A percentile compares a stretch with the other conserved stretches of the same genome.
Conservation (phyloP, 2,888 invertebrate species). For the Protonemura montana region DNA sequence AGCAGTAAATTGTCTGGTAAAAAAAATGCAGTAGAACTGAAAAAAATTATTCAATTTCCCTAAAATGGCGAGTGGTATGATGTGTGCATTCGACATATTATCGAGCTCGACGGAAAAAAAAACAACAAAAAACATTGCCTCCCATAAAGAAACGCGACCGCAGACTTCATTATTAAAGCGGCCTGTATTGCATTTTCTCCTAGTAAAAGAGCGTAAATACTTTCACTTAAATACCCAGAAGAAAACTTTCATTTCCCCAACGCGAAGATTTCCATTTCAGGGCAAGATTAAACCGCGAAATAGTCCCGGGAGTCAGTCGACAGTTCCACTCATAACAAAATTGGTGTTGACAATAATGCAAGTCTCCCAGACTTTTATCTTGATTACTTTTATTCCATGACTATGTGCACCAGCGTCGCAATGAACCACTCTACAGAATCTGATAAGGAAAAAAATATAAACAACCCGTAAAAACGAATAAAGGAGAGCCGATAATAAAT, state of each 20-base stretch:
- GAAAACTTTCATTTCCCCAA: neutral
- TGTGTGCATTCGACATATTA: neutral
- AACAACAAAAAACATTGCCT: neutral
- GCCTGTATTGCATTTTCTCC: neutral
- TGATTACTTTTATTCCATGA: neutral
- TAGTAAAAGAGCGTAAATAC: neutral
- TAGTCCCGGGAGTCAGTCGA: neutral
- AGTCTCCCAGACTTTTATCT: neutral
- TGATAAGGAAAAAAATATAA: neutral
- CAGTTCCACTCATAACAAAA: constrained; percentile 1
- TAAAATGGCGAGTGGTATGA: neutral
- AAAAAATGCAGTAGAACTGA: neutral
- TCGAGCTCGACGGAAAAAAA: neutral
- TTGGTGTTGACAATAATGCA: constrained; percentile 2
- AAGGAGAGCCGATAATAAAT: neutral
- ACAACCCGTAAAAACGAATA: neutral
- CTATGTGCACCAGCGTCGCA: neutral
- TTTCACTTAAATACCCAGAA: neutral
- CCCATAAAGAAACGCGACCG: neutral
- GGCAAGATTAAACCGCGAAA: neutral
- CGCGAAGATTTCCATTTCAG: constrained; percentile 7
- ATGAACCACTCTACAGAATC: constrained; percentile 7
- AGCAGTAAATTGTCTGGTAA: neutral
- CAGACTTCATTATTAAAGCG: neutral
- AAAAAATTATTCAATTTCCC: neutral